A percentile compares a stretch with the other conserved stretches of the same genome.
Evolutionary conservation across 2,888 invertebrate species (phyloP).

Genomic region (Galerucella pusilla): DNA sequence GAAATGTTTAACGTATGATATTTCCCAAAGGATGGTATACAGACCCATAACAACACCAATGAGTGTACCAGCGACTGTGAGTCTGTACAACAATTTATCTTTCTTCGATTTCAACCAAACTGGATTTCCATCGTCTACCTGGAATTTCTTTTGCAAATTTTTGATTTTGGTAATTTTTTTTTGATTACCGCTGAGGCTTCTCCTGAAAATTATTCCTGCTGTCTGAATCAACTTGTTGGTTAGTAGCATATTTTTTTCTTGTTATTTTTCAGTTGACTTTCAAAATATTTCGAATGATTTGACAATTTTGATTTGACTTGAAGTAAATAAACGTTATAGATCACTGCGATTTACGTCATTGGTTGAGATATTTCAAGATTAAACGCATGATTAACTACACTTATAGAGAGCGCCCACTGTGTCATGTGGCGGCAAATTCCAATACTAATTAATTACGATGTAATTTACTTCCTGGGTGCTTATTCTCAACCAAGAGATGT

Average conservation of each 20-base stretch:
- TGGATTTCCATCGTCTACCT: constrained; percentile 31
- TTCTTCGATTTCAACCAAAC: constrained; percentile 29
- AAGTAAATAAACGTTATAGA: background rate
- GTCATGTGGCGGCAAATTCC: too few relatives aligned
- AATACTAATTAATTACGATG: too few relatives aligned
- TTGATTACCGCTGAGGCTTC: background rate
- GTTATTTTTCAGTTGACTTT: background rate
- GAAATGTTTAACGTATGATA: constrained; percentile 35
- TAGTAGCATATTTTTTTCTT: constrained; percentile 3
- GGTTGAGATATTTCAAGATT: too few relatives aligned
- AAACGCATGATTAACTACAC: too few relatives aligned
- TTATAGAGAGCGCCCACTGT: too few relatives aligned
- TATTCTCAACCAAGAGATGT: too few relatives aligned
- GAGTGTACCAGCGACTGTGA: constrained; percentile 5
- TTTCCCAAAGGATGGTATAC: constrained; percentile 19
- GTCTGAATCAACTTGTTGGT: background rate
- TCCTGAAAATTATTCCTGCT: background rate
- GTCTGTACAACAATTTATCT: constrained; percentile 29
- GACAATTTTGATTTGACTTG: background rate
- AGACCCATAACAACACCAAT: constrained; percentile 24
- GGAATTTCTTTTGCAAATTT: constrained; percentile 28
- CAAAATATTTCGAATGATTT: background rate
- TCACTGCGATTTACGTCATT: background rate
- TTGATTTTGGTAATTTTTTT: constrained; percentile 22
- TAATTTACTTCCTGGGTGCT: too few relatives aligned